Conservation (phyloP, 2,113 vertebrate genomes). For the Peromyscus leucopus region DNA sequence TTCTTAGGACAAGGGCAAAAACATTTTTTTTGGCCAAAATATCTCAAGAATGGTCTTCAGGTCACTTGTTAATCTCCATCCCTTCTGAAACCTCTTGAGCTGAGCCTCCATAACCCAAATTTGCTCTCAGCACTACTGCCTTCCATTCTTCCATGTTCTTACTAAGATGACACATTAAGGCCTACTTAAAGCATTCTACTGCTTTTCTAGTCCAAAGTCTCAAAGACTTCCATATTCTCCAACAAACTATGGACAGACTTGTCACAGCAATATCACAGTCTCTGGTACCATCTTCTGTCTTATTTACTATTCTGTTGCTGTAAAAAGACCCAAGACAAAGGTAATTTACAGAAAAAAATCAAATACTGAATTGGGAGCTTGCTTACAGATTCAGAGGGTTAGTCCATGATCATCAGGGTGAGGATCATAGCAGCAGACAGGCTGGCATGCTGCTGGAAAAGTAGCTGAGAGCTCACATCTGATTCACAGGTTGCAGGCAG, state of each 20-base stretch:
- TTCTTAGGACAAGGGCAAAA: background rate
- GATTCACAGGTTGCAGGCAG: background rate
- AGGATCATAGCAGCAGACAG: background rate
- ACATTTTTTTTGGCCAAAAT: too few relatives aligned
- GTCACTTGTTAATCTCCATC: background rate
- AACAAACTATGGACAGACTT: background rate
- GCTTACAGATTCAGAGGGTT: background rate
- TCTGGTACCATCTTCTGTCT: background rate
- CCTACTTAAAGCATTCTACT: background rate
- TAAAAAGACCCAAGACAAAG: background rate
- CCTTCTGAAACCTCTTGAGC: background rate
- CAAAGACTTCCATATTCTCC: background rate
- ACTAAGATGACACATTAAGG: background rate
- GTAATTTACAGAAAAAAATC: background rate
- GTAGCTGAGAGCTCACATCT: background rate
- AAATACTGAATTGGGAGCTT: background rate
- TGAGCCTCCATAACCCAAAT: background rate
- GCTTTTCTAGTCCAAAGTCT: background rate
- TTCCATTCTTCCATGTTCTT: background rate
- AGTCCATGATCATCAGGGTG: background rate
- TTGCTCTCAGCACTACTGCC: background rate
- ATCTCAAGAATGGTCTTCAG: background rate
- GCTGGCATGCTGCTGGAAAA: background rate
- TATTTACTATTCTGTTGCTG: background rate
- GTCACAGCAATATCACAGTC: background rate